phyloP scores from a whole-genome alignment of 2,113 vertebrate genomes.

The Brienomyrus longianalis region DNA sequence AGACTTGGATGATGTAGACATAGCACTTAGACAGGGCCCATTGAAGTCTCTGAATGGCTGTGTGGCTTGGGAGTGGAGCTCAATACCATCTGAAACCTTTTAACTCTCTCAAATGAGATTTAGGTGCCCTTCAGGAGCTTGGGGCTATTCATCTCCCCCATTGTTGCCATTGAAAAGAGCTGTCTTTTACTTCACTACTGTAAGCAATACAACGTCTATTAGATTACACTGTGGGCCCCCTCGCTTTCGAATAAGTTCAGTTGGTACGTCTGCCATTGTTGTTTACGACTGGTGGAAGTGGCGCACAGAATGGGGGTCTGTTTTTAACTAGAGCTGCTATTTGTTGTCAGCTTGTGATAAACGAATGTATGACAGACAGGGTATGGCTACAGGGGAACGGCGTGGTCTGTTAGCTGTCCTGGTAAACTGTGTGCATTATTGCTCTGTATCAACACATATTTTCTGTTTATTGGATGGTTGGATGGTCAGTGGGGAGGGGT shows the following conservation, averaged over 20 bases:
- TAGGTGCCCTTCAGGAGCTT: constrained; percentile 49
- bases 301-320: constrained; percentile 38
- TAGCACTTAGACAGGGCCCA: constrained; percentile 41
- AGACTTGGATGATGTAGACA: constrained; percentile 36
- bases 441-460: neutral
- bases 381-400: neutral
- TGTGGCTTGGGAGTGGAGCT: constrained; percentile 58
- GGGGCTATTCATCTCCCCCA: constrained; percentile 55
- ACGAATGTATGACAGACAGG: constrained; percentile 32
- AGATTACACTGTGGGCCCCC: constrained; percentile 61
- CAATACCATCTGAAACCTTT: constrained; percentile 55
- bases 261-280: constrained; percentile 47
- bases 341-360: constrained; percentile 55
- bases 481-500: neutral
- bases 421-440: neutral
- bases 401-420: neutral
- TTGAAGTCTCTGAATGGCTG: constrained; percentile 55
- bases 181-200: constrained; percentile 55
- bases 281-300: constrained; percentile 58
- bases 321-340: constrained; percentile 55
- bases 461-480: neutral
- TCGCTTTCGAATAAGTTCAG: constrained; percentile 55
- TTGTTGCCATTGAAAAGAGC: constrained; percentile 54
- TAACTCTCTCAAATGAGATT: constrained; percentile 62
- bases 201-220: constrained; percentile 68